Evolutionary conservation across 1,140 invertebrate species (phyloP), one percentile per base, ranked within the genome.

Genomic region (Aphidius ervi): DNA sequence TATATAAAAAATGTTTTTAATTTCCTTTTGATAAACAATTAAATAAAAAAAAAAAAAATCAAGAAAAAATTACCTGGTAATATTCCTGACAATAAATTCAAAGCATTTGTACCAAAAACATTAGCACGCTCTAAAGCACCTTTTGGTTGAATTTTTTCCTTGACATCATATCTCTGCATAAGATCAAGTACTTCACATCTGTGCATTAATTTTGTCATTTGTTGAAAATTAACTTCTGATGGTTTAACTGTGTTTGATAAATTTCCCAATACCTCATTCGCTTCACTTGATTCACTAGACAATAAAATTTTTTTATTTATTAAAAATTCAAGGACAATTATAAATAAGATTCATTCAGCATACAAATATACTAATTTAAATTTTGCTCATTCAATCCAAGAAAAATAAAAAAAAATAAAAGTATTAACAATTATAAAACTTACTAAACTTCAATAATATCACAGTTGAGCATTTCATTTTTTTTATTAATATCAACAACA

Each of bases 371-470:
- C 46, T 6, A 48, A 48, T 20, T 48, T 23, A 49, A 5, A 5
- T 5, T 31, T 20, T 23, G 0, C 16, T 10, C 9, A 52, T 39
- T 52, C 49, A 9, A 39, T n/a, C 1, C 47, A 5, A 7, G 2
- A 6, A 20, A 5, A 52, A 4, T 50, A 6, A 48, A 43, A 43
- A 46, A 56, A 63, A 16, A 16, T 16, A 16, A 54, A 53, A 4
- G 10, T 59, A 4, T 48, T 20, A 1, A 16, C 10, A 54, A 47
- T 2, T 43, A 6, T 39, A 37, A 62, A 43, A 65, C 88, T 87
- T 77, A 93, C 91, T 87, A 87, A 63, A 90, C 88, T 82, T 94
- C 91, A 63, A 93, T 88, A 59, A 94, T 81, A 75, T 92, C 88
- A 70, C 91, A 94, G 68, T 88, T 86, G 20, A 87, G 80, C 9